Evolutionary conservation across 2,797 vertebrate species (phyloP), one percentile per base, ranked within the genome.

Genomic region (Nothura maculosa): DNA sequence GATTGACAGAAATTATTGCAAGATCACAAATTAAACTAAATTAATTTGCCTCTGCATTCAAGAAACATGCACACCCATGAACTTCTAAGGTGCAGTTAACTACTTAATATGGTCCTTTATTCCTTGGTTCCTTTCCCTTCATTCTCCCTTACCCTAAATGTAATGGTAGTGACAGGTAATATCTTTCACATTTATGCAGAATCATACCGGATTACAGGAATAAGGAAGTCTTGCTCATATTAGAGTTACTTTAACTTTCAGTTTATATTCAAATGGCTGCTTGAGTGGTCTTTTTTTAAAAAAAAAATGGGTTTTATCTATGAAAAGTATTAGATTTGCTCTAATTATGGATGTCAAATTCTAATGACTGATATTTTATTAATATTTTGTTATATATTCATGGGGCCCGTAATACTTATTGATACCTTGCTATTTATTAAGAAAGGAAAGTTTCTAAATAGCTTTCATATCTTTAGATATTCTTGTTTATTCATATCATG

Each of bases 1-100:
- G 82, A 93, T 95, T 96, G 93, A 96, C 84, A 96, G 85, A 96
- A 97, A 96, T 94, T 92, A 94, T 75, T 96, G 81, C 76, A 92
- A 91, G 88, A 92, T 95, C 79, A 94, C 66, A 94, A 93, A 90
- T 92, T 96, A 94, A 95, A 90, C 75, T 87, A 92, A 95, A 92
- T 96, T 91, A 96, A 67, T 66, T 94, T 96, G 62, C 77, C 85
- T 85, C 60, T 80, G 81, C 85, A 94, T 75, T 87, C 61, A 94
- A 93, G 40, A 28, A 95, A 81, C 68, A 73, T 79, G 45, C 69
- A 67, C 25, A 94, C 58, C 77, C 80, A 91, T 89, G 86, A 96
- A 92, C 78, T 92, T 94, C 63, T 50, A 77, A 90, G 89, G 50
- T 79, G 84, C 80, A 82, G 75, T 88, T 84, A 80, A 85, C 80